Base-by-base conservation (phyloP, 2,888 invertebrate genomes). In the Sinotaia quadrata region DNA sequence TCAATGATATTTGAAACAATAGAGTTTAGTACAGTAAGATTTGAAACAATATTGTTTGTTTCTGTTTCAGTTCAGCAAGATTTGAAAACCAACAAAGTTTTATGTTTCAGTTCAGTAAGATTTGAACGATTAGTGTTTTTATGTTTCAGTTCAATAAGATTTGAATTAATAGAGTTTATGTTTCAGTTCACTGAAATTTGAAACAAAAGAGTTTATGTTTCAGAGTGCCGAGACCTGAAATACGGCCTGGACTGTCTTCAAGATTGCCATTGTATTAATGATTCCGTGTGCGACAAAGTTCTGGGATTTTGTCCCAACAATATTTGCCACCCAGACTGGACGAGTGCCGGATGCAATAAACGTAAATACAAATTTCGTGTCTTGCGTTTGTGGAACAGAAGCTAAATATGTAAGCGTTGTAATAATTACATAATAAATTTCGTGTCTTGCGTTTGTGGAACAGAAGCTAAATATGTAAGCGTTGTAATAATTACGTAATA, bases 321-420 rank as follows among this genome's bases (percentile, higher is more conserved):
- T 7, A 44, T 47, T 8, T 87, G 87, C 75, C 74, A 81, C 59
- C 70, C 74, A 1, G 84, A 84, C 15, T 87, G 81, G 79, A 74
- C 75, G 15, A 82, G 87, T 51, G 68, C 84, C 18, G 83, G 82
- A 21, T 87, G 87, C 73, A 84, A 85, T 67, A 81, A 75, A 57
- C 77, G 87, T 87, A 60, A 75, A 79, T 76, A n/a, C n/a, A n/a
- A n/a, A n/a, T n/a, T n/a, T n/a, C n/a, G n/a, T n/a, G n/a, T n/a
- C n/a, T n/a, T n/a, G n/a, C n/a, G n/a, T n/a, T n/a, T n/a, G n/a
- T n/a, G n/a, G n/a, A n/a, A n/a, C n/a, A n/a, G n/a, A n/a, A n/a
- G n/a, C n/a, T n/a, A n/a, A n/a, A n/a, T n/a, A n/a, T n/a, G n/a
- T n/a, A n/a, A n/a, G n/a, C n/a, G n/a, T n/a, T n/a, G n/a, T n/a